Evolutionary conservation across 2,888 invertebrate species (phyloP).

Genomic region (Sipha maydis): DNA sequence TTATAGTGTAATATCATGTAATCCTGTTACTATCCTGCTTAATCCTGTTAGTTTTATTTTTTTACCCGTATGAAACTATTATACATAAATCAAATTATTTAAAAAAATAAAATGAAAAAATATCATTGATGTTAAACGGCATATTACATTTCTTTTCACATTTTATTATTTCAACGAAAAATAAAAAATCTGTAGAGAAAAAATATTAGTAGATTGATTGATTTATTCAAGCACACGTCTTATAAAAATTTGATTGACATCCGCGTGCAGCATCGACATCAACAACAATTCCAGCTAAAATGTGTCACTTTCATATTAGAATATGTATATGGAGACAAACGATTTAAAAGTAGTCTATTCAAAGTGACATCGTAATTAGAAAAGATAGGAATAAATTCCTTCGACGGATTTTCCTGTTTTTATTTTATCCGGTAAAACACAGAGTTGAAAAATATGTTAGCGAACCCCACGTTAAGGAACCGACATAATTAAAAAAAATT

Average conservation of each 20-base stretch:
- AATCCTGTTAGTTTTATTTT: not conserved
- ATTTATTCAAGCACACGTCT: constrained; percentile 4
- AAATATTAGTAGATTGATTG: not conserved
- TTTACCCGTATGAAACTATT: not conserved
- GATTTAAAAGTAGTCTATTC: constrained; percentile 13
- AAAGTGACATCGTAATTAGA: constrained; percentile 20
- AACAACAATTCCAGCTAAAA: not conserved
- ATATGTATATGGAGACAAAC: not conserved
- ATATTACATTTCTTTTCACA: not conserved
- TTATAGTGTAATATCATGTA: not conserved
- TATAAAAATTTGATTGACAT: constrained; percentile 33
- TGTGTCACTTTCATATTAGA: not conserved
- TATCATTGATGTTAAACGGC: not conserved
- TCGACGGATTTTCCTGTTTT: not conserved
- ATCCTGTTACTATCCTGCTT: not conserved
- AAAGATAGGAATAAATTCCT: constrained; percentile 1
- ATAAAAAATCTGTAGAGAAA: not conserved
- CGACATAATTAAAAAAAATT: not conserved
- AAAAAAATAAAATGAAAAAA: not conserved
- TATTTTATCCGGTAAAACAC: not conserved
- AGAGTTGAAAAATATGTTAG: not conserved
- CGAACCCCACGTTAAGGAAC: not conserved
- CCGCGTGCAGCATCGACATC: not conserved
- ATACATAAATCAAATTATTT: not conserved
- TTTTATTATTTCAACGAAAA: not conserved